These are phyloP conservation scores for Clunio marinus DNA, from an alignment of 2,888 invertebrate genomes.

Conservation along the genomic window DNA sequence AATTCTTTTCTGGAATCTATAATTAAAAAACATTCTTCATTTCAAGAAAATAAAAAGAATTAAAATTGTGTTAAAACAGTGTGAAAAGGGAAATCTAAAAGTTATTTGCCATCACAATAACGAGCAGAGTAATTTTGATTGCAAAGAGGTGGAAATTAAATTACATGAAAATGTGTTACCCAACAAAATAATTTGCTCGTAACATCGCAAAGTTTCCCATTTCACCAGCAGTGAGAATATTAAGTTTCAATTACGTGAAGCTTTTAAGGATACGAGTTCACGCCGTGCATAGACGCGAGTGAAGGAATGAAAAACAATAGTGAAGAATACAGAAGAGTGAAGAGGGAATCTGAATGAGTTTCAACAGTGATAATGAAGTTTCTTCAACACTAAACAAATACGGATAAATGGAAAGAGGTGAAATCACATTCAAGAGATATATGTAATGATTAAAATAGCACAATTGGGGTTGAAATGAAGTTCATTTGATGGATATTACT, in stretches of 20 bases:
- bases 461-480: no score
- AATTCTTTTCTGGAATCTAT: no score
- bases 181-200: slow-evolving; percentile 9
- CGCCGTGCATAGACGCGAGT: not conserved
- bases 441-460: no score
- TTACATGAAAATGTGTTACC: slow-evolving; percentile 12
- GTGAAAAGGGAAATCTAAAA: no score
- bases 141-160: not conserved
- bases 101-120: not conserved
- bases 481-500: no score
- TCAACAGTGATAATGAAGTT: not conserved
- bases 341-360: not conserved
- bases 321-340: not conserved
- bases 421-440: not conserved
- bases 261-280: slow-evolving; percentile 9
- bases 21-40: no score
- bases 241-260: slow-evolving; percentile 14
- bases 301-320: not conserved
- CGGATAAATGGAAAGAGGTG: not conserved
- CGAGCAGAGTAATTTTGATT: not conserved
- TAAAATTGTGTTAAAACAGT: no score
- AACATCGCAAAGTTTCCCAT: not conserved
- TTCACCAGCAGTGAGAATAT: not conserved
- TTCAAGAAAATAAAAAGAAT: no score
- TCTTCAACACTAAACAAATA: not conserved